phyloP scores from a whole-genome alignment of 2,113 vertebrate genomes.

The Acanthochromis polyacanthus region DNA sequence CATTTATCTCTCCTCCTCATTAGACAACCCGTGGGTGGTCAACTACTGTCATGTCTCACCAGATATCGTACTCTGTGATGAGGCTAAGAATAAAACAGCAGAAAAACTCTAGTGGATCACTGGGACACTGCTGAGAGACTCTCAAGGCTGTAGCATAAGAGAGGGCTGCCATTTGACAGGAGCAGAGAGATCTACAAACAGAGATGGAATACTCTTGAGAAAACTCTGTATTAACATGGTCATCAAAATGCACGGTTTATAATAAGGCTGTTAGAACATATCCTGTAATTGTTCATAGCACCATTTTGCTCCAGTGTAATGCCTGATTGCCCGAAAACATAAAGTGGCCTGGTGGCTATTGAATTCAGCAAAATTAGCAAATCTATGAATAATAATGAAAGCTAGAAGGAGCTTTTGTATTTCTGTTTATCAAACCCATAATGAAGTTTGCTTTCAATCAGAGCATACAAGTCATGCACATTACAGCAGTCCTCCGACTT shows the following conservation, averaged over 20 bases:
- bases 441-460: too few species aligned
- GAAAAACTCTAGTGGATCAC: slow-evolving; percentile 43
- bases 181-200: not conserved
- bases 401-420: too few species aligned
- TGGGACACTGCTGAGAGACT: slow-evolving; percentile 37
- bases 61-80: slow-evolving; percentile 35
- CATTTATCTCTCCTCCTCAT: slow-evolving; percentile 19
- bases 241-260: slow-evolving; percentile 6
- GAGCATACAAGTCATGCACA: not conserved
- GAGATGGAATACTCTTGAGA: not conserved
- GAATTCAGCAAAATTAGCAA: not conserved
- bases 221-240: slow-evolving; percentile 8
- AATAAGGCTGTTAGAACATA: slow-evolving; percentile 7
- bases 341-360: not conserved
- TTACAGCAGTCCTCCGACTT: not conserved
- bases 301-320: slow-evolving; percentile 21
- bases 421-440: too few species aligned
- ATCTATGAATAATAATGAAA: too few species aligned
- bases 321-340: not conserved
- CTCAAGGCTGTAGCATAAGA: slow-evolving; percentile 10
- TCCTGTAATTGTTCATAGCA: slow-evolving; percentile 13
- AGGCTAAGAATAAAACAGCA: slow-evolving; percentile 64
- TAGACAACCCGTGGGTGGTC: slow-evolving; percentile 40
- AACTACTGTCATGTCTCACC: slow-evolving; percentile 44
- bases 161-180: not conserved